These are phyloP conservation scores for Meloidogyne chitwoodi DNA, from an alignment of 1,140 invertebrate genomes.

Conservation along the genomic window DNA sequence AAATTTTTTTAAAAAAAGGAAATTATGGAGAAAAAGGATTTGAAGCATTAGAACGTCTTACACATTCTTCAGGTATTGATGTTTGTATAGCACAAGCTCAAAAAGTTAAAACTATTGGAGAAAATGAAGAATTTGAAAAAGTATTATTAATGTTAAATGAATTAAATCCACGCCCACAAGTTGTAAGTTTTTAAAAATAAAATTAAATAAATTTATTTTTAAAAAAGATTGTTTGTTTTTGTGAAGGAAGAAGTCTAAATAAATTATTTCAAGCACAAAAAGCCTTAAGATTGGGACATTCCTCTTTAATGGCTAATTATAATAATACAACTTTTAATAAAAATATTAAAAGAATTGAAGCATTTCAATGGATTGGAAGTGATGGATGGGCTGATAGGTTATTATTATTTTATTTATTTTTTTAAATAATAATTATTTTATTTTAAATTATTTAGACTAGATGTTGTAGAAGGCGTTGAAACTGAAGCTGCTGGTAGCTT, in stretches of 20 bases:
- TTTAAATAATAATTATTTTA: background rate
- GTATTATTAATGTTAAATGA: slow-evolving; percentile 69
- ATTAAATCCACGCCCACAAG: slow-evolving; percentile 66
- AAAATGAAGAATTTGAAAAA: slow-evolving; percentile 62
- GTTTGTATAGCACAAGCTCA: slow-evolving; percentile 72
- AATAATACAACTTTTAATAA: slow-evolving; percentile 12
- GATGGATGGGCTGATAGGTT: slow-evolving; percentile 58
- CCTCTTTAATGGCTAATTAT: background rate
- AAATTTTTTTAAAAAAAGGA: slow-evolving; percentile 65
- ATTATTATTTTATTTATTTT: background rate
- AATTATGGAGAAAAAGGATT: slow-evolving; percentile 79
- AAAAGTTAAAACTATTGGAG: slow-evolving; percentile 58
- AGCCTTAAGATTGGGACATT: slow-evolving; percentile 47
- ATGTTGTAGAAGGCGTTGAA: slow-evolving; percentile 71
- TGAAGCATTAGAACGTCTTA: slow-evolving; percentile 69
- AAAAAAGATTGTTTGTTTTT: slow-evolving; percentile 78
- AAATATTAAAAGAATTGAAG: background rate
- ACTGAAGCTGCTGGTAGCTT: slow-evolving; percentile 71
- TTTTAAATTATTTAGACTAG: slow-evolving; percentile 62
- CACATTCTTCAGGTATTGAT: slow-evolving; percentile 62
- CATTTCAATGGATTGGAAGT: slow-evolving; percentile 25
- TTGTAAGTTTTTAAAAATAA: slow-evolving; percentile 52
- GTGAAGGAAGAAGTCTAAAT: slow-evolving; percentile 73
- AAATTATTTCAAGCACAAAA: slow-evolving; percentile 70
- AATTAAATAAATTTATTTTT: slow-evolving; percentile 67